Evolutionary conservation across 2,113 vertebrate genomes (phyloP).

Genomic region (Myotis lucifugus): DNA sequence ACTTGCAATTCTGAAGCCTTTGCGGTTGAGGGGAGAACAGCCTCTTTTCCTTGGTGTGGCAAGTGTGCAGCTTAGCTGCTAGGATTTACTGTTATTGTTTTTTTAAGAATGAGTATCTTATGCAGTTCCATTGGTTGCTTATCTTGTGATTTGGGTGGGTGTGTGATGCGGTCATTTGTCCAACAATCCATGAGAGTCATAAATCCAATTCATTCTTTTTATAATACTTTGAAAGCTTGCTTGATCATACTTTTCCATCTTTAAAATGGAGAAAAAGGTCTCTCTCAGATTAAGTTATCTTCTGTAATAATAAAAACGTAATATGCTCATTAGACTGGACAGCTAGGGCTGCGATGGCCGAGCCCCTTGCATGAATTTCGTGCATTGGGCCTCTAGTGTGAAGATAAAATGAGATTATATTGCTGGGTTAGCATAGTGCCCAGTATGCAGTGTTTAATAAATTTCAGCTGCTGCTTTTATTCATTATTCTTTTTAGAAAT

Average conservation of each 20-base stretch:
- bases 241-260: constrained; percentile 42
- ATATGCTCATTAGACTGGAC: no score
- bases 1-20: constrained; percentile 36
- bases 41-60: neutral
- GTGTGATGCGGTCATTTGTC: neutral
- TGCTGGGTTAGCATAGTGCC: neutral
- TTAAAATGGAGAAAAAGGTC: neutral
- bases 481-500: constrained; percentile 25
- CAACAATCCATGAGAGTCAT: neutral
- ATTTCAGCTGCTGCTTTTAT: neutral
- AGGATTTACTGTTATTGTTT: neutral
- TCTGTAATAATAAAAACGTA: no score
- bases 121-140: neutral
- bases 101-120: neutral
- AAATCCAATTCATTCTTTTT: constrained; percentile 30
- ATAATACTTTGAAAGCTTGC: constrained; percentile 21
- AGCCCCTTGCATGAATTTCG: no score
- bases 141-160: neutral
- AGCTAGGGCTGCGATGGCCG: no score
- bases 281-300: neutral
- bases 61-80: neutral
- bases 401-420: constrained; percentile 21
- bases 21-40: neutral
- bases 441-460: neutral
- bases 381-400: no score